A percentile compares a stretch with the other conserved stretches of the same genome.
Evolutionary conservation across 2,888 invertebrate genomes (phyloP).

Genomic region (Epinotia nisella): DNA sequence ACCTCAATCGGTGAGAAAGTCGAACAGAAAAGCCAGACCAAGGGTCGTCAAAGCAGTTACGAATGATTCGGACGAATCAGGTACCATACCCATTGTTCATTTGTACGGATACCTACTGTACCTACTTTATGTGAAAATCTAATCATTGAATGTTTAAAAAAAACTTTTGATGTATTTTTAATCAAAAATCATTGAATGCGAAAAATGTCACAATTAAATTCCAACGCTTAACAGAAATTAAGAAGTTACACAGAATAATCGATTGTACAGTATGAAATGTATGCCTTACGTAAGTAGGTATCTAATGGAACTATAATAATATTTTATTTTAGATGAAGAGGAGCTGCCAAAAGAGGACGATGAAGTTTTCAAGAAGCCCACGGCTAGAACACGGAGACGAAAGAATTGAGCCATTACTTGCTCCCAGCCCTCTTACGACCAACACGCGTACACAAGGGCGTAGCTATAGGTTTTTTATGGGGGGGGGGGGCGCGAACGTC

Average conservation of each 20-base stretch:
- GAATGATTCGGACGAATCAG: constrained; percentile 74
- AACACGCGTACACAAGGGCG: too few relatives aligned
- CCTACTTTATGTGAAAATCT: neutral
- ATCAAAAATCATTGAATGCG: too few relatives aligned
- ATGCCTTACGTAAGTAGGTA: too few relatives aligned
- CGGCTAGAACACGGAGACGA: constrained; percentile 69
- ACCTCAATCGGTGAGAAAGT: constrained; percentile 71
- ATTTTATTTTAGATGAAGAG: constrained; percentile 66
- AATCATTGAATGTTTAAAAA: too few relatives aligned
- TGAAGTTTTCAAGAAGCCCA: constrained; percentile 79
- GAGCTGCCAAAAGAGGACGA: constrained; percentile 69
- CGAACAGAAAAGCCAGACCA: constrained; percentile 63
- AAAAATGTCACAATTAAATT: neutral
- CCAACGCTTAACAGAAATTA: neutral
- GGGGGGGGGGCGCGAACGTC: too few relatives aligned
- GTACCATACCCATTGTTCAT: constrained; percentile 53
- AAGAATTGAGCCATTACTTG: constrained; percentile 50
- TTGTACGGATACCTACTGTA: neutral
- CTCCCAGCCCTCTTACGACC: too few relatives aligned
- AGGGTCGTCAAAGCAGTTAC: constrained; percentile 58
- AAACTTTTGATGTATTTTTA: too few relatives aligned
- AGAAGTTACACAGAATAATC: neutral
- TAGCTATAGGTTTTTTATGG: too few relatives aligned
- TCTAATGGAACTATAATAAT: too few relatives aligned
- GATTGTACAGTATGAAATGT: too few relatives aligned